phyloP scores from a whole-genome alignment of 2,888 invertebrate species.

The Ecliptopera silaceata region DNA sequence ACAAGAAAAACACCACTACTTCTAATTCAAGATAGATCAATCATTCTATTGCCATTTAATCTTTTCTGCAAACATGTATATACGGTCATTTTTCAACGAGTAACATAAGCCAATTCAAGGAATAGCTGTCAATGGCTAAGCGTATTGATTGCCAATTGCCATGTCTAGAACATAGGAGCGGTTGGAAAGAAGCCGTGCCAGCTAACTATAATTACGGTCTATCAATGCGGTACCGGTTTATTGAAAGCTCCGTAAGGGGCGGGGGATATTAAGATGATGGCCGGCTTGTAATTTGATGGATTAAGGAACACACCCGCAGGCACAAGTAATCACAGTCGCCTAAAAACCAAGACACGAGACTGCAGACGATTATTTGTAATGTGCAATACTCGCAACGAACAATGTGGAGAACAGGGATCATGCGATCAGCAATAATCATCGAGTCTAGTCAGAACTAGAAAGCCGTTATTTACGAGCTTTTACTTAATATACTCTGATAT shows the following conservation, averaged over 20 bases:
- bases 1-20: no score
- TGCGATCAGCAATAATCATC: not conserved
- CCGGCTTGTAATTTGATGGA: conserved; percentile 80
- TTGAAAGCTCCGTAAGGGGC: conserved; percentile 77
- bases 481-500: no score
- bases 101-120: no score
- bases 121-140: no score
- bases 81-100: no score
- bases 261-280: conserved; percentile 79
- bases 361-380: conserved; percentile 33
- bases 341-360: conserved; percentile 60
- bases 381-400: conserved; percentile 24
- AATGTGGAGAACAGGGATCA: not conserved
- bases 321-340: conserved; percentile 67
- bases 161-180: conserved; percentile 6
- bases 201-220: conserved; percentile 75
- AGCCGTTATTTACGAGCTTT: not conserved
- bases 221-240: conserved; percentile 79
- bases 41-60: no score
- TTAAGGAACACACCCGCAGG: conserved; percentile 76
- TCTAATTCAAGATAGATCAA: no score
- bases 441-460: not conserved
- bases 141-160: not conserved
- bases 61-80: no score
- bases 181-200: conserved; percentile 20